A percentile compares a stretch with the other conserved stretches of the same genome.
Conservation (phyloP, 2,888 invertebrate genomes). For the Orthosia gothica region DNA sequence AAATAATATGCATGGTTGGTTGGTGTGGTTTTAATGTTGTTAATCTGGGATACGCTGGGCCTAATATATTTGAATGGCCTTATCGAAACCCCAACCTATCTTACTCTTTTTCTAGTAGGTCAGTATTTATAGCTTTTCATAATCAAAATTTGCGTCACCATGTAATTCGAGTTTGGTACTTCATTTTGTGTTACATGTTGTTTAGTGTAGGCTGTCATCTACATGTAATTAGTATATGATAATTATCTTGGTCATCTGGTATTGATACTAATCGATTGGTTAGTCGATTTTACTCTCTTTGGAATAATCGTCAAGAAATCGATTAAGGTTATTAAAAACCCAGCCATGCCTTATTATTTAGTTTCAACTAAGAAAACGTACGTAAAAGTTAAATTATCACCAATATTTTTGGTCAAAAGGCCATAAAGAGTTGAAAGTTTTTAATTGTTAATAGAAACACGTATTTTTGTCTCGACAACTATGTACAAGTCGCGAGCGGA, state of each 20-base stretch:
- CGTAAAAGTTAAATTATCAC: constrained; percentile 28
- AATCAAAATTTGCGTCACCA: background rate
- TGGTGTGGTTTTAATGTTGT: background rate
- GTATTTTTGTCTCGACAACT: constrained; percentile 72
- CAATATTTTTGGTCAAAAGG: constrained; percentile 57
- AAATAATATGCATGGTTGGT: constrained; percentile 56
- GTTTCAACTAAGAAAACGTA: constrained; percentile 49
- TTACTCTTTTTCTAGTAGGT: background rate
- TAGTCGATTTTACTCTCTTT: constrained; percentile 26
- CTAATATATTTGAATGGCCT: constrained; percentile 10
- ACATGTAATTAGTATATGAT: background rate
- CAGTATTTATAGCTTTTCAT: background rate
- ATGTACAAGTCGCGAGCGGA: constrained; percentile 84
- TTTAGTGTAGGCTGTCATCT: constrained; percentile 6
- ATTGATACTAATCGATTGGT: background rate
- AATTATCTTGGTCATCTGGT: background rate
- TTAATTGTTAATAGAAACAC: constrained; percentile 51
- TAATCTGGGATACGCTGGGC: background rate
- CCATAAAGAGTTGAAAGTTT: constrained; percentile 24
- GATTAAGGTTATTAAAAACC: constrained; percentile 14
- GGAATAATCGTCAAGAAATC: constrained; percentile 12
- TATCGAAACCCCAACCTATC: constrained; percentile 18
- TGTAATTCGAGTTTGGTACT: background rate
- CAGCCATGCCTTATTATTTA: constrained; percentile 60
- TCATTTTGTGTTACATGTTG: background rate